Evolutionary conservation across 2,113 vertebrate species (phyloP).

Genomic region (Poicephalus meyeri): DNA sequence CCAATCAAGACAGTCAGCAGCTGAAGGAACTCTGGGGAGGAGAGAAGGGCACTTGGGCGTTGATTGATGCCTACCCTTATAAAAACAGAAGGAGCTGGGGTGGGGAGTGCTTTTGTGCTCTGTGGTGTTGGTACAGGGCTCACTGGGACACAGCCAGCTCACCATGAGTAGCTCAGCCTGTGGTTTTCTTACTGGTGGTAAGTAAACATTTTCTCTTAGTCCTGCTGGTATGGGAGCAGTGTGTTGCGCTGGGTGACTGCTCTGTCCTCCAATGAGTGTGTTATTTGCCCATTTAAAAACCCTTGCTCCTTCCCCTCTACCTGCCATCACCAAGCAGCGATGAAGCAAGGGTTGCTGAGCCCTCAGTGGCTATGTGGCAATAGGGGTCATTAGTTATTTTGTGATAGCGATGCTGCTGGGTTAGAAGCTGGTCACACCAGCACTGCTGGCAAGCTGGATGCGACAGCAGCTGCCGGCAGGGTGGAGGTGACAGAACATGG

Average conservation of each 20-base stretch:
- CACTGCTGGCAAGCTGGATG: background rate
- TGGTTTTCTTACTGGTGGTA: too few relatives aligned
- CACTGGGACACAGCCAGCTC: too few relatives aligned
- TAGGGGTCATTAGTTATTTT: background rate
- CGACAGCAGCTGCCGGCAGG: background rate
- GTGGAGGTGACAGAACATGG: background rate
- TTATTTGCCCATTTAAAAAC: background rate
- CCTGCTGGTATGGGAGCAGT: background rate
- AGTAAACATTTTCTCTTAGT: background rate
- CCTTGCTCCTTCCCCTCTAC: background rate
- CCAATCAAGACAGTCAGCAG: background rate
- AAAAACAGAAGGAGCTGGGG: background rate
- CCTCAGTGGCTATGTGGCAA: background rate
- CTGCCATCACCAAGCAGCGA: background rate
- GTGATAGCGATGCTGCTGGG: background rate
- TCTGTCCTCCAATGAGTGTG: background rate
- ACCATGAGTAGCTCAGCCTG: background rate
- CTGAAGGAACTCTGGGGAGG: background rate
- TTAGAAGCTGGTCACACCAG: background rate
- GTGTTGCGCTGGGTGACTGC: too few relatives aligned
- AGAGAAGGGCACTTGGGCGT: too few relatives aligned
- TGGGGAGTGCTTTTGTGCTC: accelerated
- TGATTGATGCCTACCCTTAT: background rate
- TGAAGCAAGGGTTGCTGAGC: background rate
- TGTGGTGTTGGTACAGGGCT: background rate